These are phyloP conservation scores for Notiomystis cincta DNA, from an alignment of 2,113 vertebrate species.

Conservation along the genomic window DNA sequence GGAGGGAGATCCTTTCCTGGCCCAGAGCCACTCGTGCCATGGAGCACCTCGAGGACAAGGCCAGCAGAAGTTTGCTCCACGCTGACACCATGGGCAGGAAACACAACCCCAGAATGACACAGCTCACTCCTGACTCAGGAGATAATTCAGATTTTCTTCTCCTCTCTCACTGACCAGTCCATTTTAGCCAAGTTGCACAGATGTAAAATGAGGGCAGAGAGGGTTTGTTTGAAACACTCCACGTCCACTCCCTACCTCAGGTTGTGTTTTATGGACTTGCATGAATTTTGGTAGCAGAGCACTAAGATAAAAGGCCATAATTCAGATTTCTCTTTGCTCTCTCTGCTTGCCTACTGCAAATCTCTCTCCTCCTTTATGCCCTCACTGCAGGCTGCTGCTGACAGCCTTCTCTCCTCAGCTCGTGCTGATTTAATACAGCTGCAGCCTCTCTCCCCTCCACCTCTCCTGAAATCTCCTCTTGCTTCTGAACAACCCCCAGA, in stretches of 20 bases:
- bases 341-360: not conserved
- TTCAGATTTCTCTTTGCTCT: not conserved
- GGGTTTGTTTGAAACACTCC: not conserved
- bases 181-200: fast-evolving
- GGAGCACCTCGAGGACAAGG: not conserved
- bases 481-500: not conserved
- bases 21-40: not conserved
- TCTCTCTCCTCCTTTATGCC: not conserved
- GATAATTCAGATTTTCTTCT: not conserved
- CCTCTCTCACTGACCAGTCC: not conserved
- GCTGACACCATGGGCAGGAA: fast-evolving
- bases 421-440: not conserved
- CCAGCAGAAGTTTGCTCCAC: not conserved
- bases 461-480: not conserved
- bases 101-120: fast-evolving
- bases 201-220: not conserved
- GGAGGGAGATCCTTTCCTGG: not conserved
- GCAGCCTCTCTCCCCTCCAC: not conserved
- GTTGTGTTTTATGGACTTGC: not conserved
- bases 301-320: not conserved
- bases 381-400: not conserved
- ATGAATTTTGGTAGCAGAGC: not conserved
- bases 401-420: not conserved
- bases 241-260: not conserved
- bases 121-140: not conserved